Base-by-base conservation (phyloP, 2,113 vertebrate species). In the Bubalus kerabau region DNA sequence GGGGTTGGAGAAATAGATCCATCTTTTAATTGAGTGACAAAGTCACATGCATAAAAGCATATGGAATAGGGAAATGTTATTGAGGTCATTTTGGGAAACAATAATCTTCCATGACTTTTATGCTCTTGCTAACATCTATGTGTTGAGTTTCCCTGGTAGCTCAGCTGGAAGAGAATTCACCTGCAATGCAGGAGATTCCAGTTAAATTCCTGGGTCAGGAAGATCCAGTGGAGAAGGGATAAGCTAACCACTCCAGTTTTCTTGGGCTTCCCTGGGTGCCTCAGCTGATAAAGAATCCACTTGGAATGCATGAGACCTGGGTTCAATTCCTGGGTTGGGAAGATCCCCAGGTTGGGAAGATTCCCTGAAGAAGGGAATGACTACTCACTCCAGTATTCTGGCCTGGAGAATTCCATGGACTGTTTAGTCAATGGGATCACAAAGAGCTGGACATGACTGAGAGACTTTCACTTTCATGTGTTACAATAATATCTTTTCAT, bases 1-100 rank as follows among this genome's bases (percentile, higher is more conserved):
- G 21, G 3, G 30, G 3, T 36, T 91, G 21, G 28, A 97, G 26
- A 90, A 90, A 80, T 12, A 48, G 16, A 67, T 13, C 13, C 23
- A 28, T 0, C 7, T 92, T 52, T 87, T 83, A 76, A 74, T 74
- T 23, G 21, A 48, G 16, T 21, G 54, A 40, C 59, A 88, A 87
- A 50, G 67, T 81, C 48, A 93, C 32, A 59, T n/a, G 30, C 86
- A 43, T n/a, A 81, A 81, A 30, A 91, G 7, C 9, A 88, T 59
- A 32, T 71, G 19, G 57, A 80, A 64, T 87, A n/a, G 7, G 36
- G 17, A 86, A 91, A 80, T 82, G 48, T 46, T 36, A 82, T 21
- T 93, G 64, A 86, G 11, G n/a, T 92, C 43, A 83, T 81, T 94
- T 95, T 57, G 57, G 23, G 52, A 95, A 97, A 96, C 84, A 83